Conservation (phyloP, 92 coral and sea anemone genomes). For the Actinernus sp. region DNA sequence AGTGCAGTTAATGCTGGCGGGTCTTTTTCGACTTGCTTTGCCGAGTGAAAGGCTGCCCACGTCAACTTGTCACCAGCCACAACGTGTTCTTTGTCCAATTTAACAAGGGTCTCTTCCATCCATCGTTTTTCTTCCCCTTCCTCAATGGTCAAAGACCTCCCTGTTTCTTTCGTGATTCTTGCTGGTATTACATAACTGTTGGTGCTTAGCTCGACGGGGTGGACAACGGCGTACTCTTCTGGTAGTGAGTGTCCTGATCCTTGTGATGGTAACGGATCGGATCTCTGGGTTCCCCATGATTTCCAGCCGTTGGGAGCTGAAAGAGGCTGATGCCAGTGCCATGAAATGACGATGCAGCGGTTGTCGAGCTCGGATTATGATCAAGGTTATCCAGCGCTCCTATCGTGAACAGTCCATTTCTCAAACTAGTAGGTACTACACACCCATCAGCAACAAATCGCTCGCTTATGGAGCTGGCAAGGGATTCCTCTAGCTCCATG, state of each 20-base stretch:
- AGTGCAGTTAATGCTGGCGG: slow-evolving; percentile 63
- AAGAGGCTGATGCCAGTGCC: slow-evolving; percentile 56
- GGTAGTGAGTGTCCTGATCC: slow-evolving; percentile 65
- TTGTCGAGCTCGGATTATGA: slow-evolving; percentile 50
- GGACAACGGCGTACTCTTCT: slow-evolving; percentile 60
- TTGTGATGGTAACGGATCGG: slow-evolving; percentile 53
- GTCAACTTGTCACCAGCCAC: neutral
- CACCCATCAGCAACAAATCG: slow-evolving; percentile 48
- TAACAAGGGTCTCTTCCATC: slow-evolving; percentile 35
- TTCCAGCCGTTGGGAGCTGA: neutral
- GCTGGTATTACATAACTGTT: slow-evolving; percentile 37
- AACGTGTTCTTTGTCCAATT: slow-evolving; percentile 3
- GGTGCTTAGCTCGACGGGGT: slow-evolving; percentile 63
- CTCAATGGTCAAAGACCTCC: slow-evolving; percentile 23
- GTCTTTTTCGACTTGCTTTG: slow-evolving; percentile 28
- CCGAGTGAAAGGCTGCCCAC: slow-evolving; percentile 58
- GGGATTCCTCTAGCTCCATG: slow-evolving; percentile 71
- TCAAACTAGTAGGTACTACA: slow-evolving; percentile 55
- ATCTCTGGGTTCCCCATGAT: slow-evolving; percentile 28
- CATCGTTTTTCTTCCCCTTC: slow-evolving; percentile 47
- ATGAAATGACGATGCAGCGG: slow-evolving; percentile 50
- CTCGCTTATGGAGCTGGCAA: slow-evolving; percentile 70
- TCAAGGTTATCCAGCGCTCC: slow-evolving; percentile 69
- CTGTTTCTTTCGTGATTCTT: slow-evolving; percentile 34
- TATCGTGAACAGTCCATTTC: slow-evolving; percentile 39